These are phyloP conservation scores for Diacarnus erythraeanus DNA, from an alignment of 37 sponge, comb jelly and placozoan species.

Conservation along the genomic window DNA sequence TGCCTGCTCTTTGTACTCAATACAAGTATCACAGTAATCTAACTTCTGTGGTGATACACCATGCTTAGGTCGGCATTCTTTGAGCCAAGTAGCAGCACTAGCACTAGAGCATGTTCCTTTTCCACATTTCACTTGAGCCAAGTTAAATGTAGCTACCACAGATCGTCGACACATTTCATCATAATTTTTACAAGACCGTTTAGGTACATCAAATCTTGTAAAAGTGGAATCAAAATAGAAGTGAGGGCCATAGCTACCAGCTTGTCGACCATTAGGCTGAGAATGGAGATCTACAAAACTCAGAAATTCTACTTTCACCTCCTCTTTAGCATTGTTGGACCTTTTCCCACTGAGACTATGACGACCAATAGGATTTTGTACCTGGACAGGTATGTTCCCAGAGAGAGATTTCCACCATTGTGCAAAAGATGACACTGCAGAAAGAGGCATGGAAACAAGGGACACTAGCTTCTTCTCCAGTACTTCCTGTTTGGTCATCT, in stretches of 20 bases:
- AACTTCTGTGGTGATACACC: conserved; percentile 19
- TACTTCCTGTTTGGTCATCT: no score
- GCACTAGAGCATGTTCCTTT: conserved; percentile 24
- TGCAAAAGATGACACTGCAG: conserved; percentile 1
- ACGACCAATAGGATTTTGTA: neutral
- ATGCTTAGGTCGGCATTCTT: conserved; percentile 14
- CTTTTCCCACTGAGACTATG: conserved; percentile 23
- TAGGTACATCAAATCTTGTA: conserved; percentile 34
- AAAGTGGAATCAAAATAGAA: conserved; percentile 33
- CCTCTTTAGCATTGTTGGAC: conserved; percentile 27
- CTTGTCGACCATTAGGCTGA: conserved; percentile 41
- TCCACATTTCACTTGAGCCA: neutral
- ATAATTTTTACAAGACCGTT: conserved; percentile 7
- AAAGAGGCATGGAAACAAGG: conserved; percentile 29
- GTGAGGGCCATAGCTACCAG: conserved; percentile 16
- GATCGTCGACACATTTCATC: conserved; percentile 29
- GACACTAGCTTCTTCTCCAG: no score
- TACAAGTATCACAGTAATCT: conserved; percentile 53
- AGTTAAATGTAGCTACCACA: conserved; percentile 36
- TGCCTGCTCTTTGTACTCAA: neutral
- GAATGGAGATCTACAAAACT: conserved; percentile 32
- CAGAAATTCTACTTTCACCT: conserved; percentile 20
- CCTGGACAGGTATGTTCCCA: conserved; percentile 4
- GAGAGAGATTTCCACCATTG: conserved; percentile 11
- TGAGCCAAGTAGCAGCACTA: conserved; percentile 37